phyloP scores from a whole-genome alignment of 2,113 vertebrate species.

The Phalacrocorax aristotelis region DNA sequence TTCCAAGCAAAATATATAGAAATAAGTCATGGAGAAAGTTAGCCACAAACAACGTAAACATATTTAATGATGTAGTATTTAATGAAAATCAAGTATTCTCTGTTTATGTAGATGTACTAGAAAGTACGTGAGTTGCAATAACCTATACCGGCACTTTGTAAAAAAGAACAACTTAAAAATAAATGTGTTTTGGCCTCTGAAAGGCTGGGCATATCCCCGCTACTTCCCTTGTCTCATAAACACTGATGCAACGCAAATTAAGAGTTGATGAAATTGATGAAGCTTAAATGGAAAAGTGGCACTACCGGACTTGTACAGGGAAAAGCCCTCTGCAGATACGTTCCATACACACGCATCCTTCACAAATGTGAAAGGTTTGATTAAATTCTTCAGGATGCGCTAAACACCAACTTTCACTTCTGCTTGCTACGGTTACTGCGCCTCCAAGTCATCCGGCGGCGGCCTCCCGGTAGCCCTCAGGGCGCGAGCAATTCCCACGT shows the following conservation, averaged over 20 bases:
- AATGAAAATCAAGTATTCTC: neutral
- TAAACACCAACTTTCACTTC: neutral
- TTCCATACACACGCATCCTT: neutral
- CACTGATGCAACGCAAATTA: neutral
- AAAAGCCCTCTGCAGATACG: neutral
- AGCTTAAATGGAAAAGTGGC: neutral
- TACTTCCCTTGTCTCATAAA: neutral
- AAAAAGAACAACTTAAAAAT: neutral
- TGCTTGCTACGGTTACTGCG: rapidly evolving
- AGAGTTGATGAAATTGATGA: neutral
- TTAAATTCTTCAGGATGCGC: neutral
- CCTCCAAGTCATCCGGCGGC: rapidly evolving
- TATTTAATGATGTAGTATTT: neutral
- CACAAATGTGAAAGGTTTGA: neutral
- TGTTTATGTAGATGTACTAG: neutral
- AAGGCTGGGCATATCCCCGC: neutral
- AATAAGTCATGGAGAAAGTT: neutral
- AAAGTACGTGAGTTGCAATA: neutral
- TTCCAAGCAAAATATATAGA: constrained; percentile 5
- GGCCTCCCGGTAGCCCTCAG: rapidly evolving
- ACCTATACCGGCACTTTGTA: neutral
- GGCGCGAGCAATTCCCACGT: rapidly evolving
- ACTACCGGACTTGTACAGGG: neutral
- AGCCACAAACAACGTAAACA: neutral
- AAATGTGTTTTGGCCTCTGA: neutral